Evolutionary conservation across 2,888 invertebrate species (phyloP), one percentile per base, ranked within the genome.

Genomic region (Synanthedon myopaeformis): DNA sequence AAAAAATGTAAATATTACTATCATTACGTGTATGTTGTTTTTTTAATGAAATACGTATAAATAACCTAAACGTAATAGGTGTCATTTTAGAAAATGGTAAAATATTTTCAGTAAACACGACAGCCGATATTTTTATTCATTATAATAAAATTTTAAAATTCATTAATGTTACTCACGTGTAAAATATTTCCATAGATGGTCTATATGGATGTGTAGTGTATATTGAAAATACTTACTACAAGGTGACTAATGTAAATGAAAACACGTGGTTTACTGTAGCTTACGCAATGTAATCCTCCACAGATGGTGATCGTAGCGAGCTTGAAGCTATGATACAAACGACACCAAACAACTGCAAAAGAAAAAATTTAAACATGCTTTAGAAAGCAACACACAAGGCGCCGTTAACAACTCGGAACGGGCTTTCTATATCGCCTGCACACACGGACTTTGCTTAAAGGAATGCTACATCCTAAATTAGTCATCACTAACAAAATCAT

Each of bases 291-390:
- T 86, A 84, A 85, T 84, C 84, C 78, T 86, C 76, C 88, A 85
- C 88, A 88, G 88, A 88, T 88, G 88, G 88, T 78, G 88, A 88
- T 84, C 88, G 86, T 88, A 88, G 88, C 81, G 88, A 88, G 82
- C 87, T 88, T 75, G 88, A 88, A 62, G 88, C 83, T 87, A 88
- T 88, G 88, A 88, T 88, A 74, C 88, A 88, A 88, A 88, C 84
- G 63, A 88, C 88, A 83, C 88, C 88, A 83, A 88, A 88, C 87
- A 87, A 88, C 88, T 88, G 88, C 87, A 88, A 88, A 88, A 80
- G 88, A 87, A 88, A 88, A 80, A 88, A 88, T 79, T 77, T 88
- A 82, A 88, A 88, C 82, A 88, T 88, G 88, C 88, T 88, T 84
- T 88, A 88, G 80, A 83, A 74, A 79, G 77, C 79, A 72, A 77